Percentiles rank a stretch among this genome's conserved stretches.
phyloP scores from a whole-genome alignment of 2,797 vertebrate species.

The Poeciliopsis infans region DNA sequence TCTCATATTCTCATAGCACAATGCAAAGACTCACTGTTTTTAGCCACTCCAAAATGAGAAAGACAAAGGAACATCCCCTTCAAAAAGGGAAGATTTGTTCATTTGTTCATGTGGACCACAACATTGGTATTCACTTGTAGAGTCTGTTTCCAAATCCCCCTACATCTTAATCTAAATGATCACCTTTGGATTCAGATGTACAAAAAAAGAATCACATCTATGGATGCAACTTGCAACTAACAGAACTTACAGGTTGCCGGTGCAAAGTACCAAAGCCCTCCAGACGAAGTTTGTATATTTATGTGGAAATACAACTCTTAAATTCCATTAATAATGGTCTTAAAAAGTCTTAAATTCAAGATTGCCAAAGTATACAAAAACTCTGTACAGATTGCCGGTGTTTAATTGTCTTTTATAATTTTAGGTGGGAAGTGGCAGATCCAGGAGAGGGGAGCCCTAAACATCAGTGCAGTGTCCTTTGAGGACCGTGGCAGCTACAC shows the following conservation, averaged over 20 bases:
- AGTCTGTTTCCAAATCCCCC: background rate
- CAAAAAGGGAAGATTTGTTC: background rate
- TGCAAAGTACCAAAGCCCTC: background rate
- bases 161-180: background rate
- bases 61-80: background rate
- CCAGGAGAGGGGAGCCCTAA: conserved; percentile 79
- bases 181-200: background rate
- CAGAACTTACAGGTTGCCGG: background rate
- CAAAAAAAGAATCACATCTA: background rate
- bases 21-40: background rate
- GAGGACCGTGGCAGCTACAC: conserved; percentile 91
- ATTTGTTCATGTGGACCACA: background rate
- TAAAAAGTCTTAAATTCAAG: too few species aligned
- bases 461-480: conserved; percentile 88
- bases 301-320: too few species aligned
- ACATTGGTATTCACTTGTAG: background rate
- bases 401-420: background rate
- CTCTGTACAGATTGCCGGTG: background rate
- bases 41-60: background rate
- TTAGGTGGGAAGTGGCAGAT: conserved; percentile 88
- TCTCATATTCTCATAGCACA: background rate
- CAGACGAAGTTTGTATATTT: too few species aligned
- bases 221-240: background rate
- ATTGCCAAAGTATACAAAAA: too few species aligned
- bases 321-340: too few species aligned